Conservation (phyloP, 2,888 invertebrate genomes). For the Leptopilina drosophilae region DNA sequence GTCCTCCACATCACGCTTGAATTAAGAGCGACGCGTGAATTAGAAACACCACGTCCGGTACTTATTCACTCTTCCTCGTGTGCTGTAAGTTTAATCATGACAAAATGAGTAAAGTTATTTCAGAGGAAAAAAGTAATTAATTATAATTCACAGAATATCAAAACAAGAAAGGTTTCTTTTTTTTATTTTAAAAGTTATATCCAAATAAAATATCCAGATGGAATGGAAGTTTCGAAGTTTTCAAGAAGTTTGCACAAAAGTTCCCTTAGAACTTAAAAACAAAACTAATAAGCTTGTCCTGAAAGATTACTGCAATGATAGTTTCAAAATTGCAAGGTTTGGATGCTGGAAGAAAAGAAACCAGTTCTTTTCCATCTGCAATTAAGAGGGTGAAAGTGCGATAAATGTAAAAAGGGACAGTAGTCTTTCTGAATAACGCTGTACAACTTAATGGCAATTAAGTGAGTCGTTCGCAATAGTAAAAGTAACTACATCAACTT, state of each 20-base stretch:
- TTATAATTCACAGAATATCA: too few species aligned
- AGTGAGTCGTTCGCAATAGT: constrained; percentile 16
- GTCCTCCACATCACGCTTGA: constrained; percentile 29
- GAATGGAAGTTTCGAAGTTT: too few species aligned
- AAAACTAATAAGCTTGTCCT: too few species aligned
- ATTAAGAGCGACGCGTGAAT: constrained; percentile 38
- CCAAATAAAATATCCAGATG: too few species aligned
- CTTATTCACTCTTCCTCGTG: constrained; percentile 28
- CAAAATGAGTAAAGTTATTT: background rate
- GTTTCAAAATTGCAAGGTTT: too few species aligned
- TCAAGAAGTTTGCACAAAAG: too few species aligned
- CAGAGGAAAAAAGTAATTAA: background rate
- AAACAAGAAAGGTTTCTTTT: too few species aligned
- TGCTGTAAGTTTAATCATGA: background rate
- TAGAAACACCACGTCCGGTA: constrained; percentile 21
- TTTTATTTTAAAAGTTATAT: too few species aligned
- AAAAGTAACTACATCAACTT: constrained; percentile 30
- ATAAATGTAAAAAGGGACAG: constrained; percentile 19
- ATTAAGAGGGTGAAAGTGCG: constrained; percentile 25
- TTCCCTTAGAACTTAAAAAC: too few species aligned
- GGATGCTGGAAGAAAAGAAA: too few species aligned
- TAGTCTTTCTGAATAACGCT: constrained; percentile 7
- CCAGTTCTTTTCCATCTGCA: background rate
- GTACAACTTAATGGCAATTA: constrained; percentile 29
- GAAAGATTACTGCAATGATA: too few species aligned